These are phyloP conservation scores for Agrilus planipennis DNA, from an alignment of 1,140 invertebrate genomes.

Conservation along the genomic window DNA sequence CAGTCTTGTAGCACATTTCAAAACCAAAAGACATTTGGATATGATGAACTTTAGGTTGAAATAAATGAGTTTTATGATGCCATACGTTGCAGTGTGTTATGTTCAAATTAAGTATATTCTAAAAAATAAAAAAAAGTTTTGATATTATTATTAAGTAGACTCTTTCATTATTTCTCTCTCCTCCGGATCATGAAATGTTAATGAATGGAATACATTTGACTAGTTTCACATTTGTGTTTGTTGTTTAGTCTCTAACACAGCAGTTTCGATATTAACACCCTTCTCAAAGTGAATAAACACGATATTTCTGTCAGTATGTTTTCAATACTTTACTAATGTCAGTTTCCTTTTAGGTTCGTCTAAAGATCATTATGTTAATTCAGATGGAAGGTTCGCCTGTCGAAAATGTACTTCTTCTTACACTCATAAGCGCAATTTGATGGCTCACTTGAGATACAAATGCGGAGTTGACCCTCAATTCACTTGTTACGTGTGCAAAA, in stretches of 20 bases:
- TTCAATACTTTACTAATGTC: background rate
- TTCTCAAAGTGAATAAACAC: background rate
- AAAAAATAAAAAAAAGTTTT: background rate
- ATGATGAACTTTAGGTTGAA: background rate
- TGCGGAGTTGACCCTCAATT: constrained; percentile 62
- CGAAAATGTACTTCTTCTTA: constrained; percentile 7
- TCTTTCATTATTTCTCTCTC: no score
- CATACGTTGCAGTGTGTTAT: background rate
- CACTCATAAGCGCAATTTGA: constrained; percentile 13
- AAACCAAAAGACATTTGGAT: constrained; percentile 9
- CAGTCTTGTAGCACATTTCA: background rate
- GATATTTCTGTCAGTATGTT: background rate
- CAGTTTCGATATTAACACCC: no score
- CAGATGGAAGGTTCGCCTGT: background rate
- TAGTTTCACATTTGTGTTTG: no score
- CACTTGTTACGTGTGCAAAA: constrained; percentile 38
- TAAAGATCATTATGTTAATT: background rate
- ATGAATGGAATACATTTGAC: no score
- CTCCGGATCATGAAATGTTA: no score
- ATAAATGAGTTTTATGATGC: background rate
- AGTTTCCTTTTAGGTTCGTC: background rate
- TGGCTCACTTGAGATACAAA: constrained; percentile 42
- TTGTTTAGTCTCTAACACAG: no score
- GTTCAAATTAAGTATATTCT: background rate
- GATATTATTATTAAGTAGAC: no score